phyloP scores from a whole-genome alignment of 2,888 invertebrate species.

The Icerya purchasi region DNA sequence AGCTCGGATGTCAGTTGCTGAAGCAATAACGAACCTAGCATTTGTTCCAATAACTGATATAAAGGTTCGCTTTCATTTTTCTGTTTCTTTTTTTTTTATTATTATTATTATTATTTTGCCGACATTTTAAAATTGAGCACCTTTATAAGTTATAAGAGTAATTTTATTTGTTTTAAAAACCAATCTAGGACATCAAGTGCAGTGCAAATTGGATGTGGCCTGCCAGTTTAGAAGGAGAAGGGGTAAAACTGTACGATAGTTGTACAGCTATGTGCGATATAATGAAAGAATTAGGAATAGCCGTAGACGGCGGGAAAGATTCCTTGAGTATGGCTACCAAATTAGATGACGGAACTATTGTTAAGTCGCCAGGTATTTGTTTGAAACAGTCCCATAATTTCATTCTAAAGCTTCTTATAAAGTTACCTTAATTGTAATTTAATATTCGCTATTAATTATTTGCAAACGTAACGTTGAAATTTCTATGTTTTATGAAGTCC shows the following conservation, averaged over 20 bases:
- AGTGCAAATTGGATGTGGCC: constrained; percentile 99
- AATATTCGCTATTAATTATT: too few species aligned
- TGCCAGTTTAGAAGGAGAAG: constrained; percentile 82
- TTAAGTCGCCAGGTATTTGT: constrained; percentile 36
- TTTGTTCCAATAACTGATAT: constrained; percentile 37
- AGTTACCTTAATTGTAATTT: too few species aligned
- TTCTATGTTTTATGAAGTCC: too few species aligned
- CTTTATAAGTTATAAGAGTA: background rate
- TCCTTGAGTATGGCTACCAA: constrained; percentile 92
- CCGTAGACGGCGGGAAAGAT: constrained; percentile 92
- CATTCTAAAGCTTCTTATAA: too few species aligned
- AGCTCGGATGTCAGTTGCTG: constrained; percentile 83
- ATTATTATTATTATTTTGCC: background rate
- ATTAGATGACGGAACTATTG: constrained; percentile 37
- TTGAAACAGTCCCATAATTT: too few species aligned
- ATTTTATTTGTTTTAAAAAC: background rate
- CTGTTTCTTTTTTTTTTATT: background rate
- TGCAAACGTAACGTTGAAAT: too few species aligned
- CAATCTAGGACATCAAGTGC: constrained; percentile 69
- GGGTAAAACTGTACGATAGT: constrained; percentile 65
- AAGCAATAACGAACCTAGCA: constrained; percentile 80
- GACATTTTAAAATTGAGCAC: background rate
- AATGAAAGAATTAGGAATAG: constrained; percentile 63
- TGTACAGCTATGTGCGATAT: constrained; percentile 70
- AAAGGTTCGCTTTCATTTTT: constrained; percentile 25